Evolutionary conservation across 1,140 invertebrate species (phyloP).

Genomic region (Microvelia longipes): DNA sequence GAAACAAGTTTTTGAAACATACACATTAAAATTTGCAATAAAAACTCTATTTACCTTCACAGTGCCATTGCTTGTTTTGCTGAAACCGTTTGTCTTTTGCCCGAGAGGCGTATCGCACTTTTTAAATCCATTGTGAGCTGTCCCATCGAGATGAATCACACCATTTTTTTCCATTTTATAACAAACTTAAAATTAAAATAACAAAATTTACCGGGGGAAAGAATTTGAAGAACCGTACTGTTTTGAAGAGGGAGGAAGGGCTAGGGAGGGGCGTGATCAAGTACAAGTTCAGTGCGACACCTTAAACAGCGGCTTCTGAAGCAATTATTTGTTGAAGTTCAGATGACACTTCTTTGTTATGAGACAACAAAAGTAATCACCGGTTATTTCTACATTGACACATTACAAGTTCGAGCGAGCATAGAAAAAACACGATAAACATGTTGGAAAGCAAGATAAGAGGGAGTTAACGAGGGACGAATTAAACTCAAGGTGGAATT

Average conservation of each 20-base stretch:
- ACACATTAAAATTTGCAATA: background rate
- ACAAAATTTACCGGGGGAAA: background rate
- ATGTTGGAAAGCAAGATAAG: background rate
- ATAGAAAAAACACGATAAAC: background rate
- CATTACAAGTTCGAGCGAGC: background rate
- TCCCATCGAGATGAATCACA: background rate
- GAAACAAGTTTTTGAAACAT: too few relatives aligned
- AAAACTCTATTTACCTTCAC: background rate
- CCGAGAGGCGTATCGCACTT: background rate
- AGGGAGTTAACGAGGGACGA: background rate
- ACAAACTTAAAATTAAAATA: background rate
- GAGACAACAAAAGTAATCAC: background rate
- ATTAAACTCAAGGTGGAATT: background rate
- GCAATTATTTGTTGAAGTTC: too few relatives aligned
- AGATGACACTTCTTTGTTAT: too few relatives aligned
- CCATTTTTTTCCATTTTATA: background rate
- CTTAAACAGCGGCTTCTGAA: too few relatives aligned
- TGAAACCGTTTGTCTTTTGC: background rate
- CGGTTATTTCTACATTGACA: background rate
- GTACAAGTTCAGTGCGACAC: background rate
- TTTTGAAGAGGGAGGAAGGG: background rate
- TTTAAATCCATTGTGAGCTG: background rate
- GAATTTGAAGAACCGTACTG: background rate
- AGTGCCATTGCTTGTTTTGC: background rate
- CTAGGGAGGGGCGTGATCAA: background rate